Base-by-base conservation (phyloP, 1,140 invertebrate species). In the Nymphalis io region DNA sequence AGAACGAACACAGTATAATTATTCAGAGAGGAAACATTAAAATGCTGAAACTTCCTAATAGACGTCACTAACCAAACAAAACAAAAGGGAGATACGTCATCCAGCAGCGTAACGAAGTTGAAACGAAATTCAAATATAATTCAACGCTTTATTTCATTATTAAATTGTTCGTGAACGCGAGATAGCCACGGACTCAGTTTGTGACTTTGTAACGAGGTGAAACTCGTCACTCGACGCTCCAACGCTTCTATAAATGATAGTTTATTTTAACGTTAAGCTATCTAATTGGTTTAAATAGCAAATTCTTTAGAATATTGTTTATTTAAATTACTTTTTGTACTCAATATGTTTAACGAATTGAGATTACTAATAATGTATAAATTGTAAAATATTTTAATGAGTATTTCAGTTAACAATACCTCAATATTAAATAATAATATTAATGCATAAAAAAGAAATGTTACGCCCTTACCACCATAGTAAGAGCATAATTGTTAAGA, bases 161-260 rank as follows among this genome's bases (percentile, higher is more conserved):
- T 85, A 82, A 85, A 85, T 85, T 85, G 82, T 83, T 85, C 83
- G 83, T 84, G 82, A 84, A 84, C 75, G 74, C 71, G 71, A 83
- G 83, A 85, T 84, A 84, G 77, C 83, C 80, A 59, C 74, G 66
- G 73, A 57, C 57, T 46, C 18, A 44, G 48, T 21, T 55, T 46
- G 74, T 69, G 57, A 63, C 67, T 69, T 69, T 48, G 67, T 69
- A 63, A 69, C 60, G 67, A 69, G 60, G 60, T 63, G 67, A 53
- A 39, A 39, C 48, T 48, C 51, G 51, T 53, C 51, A 53, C 18
- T 21, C 51, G 18, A 53, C 51, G 51, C 51, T 53, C 20, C 51
- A 15, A 23, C 20, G 51, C 51, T 53, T 53, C 51, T 18, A 53
- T 23, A 23, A 53, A 53, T 20, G 51, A 53, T 53, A 53, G 51